Percentiles rank a stretch among this genome's conserved stretches.
Conservation (phyloP, 2,113 vertebrate genomes). For the Thomomys bottae region DNA sequence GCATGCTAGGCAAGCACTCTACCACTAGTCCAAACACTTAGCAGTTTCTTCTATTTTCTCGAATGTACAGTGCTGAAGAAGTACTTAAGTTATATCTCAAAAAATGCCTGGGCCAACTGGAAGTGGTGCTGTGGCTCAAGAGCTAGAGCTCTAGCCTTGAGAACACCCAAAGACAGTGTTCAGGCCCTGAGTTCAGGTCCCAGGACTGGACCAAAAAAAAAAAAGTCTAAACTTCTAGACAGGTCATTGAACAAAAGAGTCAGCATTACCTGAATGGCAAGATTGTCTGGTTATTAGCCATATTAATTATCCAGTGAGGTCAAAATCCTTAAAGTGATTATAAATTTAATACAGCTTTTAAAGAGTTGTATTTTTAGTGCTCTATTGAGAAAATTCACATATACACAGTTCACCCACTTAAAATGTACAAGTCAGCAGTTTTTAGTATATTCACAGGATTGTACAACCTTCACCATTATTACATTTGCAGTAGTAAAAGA, state of each 20-base stretch:
- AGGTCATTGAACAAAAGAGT: constrained; percentile 18
- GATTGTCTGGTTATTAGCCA: constrained; percentile 43
- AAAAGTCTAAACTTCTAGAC: neutral
- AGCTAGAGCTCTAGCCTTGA: no score
- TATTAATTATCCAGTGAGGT: constrained; percentile 9
- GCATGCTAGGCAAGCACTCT: no score
- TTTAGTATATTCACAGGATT: constrained; percentile 7
- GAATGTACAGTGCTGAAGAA: neutral
- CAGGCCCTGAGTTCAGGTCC: no score
- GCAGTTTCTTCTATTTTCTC: neutral
- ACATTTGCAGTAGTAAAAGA: neutral
- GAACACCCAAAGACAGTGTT: no score
- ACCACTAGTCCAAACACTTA: no score
- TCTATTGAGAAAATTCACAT: constrained; percentile 14
- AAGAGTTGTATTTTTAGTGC: constrained; percentile 41
- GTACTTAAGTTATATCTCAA: neutral
- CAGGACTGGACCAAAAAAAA: neutral
- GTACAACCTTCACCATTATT: neutral
- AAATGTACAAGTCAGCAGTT: neutral
- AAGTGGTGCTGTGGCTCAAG: no score
- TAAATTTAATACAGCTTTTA: constrained; percentile 14
- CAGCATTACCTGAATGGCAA: neutral
- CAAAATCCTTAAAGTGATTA: constrained; percentile 49
- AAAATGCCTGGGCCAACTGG: no score
- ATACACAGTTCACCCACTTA: neutral